Evolutionary conservation across 2,113 vertebrate species (phyloP), one percentile per base, ranked within the genome.

Genomic region (Pantherophis guttatus): DNA sequence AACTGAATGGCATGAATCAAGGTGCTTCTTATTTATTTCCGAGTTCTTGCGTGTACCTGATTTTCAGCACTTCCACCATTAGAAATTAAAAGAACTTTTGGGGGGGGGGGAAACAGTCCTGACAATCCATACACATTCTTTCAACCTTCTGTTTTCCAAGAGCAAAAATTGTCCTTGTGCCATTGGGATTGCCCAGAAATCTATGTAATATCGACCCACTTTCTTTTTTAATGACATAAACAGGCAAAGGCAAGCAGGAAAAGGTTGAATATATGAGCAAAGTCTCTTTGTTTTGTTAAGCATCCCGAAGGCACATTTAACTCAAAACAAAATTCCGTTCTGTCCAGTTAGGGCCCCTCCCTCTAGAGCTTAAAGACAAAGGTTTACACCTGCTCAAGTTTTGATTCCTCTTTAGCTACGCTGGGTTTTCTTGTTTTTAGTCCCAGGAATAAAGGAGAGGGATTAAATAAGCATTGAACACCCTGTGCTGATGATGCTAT

Each of bases 51-150:
- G 62, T 85, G 8, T 88, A 57, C 2, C 88, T 53, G 7, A 86
- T 90, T 93, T 92, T 92, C 54, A 88, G 92, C 44, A 81, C 59
- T 95, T 70, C 15, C 33, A 81, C 87, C 90, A 93, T 54, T 90
- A 89, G 87, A 87, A 91, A 94, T 93, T 93, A 94, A 24, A 87
- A 59, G 24, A 54, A 91, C 93, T 94, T 94, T 96, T 95, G 90
- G 75, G 96, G 39, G 39, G 39, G 39, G 39, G 39, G 39, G 39
- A 1, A 1, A 62, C 26, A 92, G 86, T 48, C 90, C 89, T 87
- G 86, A 87, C 53, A 90, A 19, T 24, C 55, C 70, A 94, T 94
- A 91, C 91, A 91, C 88, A 29, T 94, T 95, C 10, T 12, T 92
- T 65, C 17, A 29, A 44, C 33, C 15, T n/a, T 10, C 55, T 88